Conservation (phyloP, 2,113 vertebrate genomes). For the Candoia aspera region DNA sequence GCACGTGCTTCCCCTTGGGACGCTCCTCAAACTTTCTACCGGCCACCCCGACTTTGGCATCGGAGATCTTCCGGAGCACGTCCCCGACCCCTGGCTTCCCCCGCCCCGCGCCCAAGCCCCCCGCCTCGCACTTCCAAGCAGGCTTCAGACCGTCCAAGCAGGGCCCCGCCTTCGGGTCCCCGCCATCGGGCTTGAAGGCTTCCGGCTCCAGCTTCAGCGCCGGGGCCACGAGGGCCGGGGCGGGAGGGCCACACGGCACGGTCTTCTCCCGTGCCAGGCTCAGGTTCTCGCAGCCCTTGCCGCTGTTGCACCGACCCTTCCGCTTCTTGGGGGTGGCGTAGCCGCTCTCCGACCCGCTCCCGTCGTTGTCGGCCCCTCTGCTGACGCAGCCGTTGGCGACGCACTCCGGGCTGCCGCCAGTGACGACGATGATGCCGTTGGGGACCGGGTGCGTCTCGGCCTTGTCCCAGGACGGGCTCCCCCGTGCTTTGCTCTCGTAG, state of each 20-base stretch:
- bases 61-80: constrained; percentile 85
- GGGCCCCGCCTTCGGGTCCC: constrained; percentile 79
- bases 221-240: constrained; percentile 28
- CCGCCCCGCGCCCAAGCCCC: constrained; percentile 71
- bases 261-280: constrained; percentile 85
- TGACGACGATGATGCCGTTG: constrained; percentile 86
- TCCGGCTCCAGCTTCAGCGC: constrained; percentile 81
- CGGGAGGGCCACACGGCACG: constrained; percentile 77
- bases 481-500: constrained; percentile 83
- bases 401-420: constrained; percentile 77
- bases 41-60: constrained; percentile 83
- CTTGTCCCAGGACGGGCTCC: constrained; percentile 83
- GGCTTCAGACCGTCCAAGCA: constrained; percentile 78
- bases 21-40: constrained; percentile 92
- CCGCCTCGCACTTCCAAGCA: constrained; percentile 82
- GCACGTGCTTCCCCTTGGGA: constrained; percentile 87
- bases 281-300: constrained; percentile 87
- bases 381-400: constrained; percentile 92
- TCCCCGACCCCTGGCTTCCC: constrained; percentile 76
- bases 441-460: constrained; percentile 81
- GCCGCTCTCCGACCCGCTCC: constrained; percentile 92
- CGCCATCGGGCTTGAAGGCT: constrained; percentile 76
- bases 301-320: constrained; percentile 86
- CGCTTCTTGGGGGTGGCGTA: constrained; percentile 94
- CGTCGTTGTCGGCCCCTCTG: constrained; percentile 89